These are phyloP conservation scores for Albula glossodonta DNA, from an alignment of 2,113 vertebrate species.

Conservation along the genomic window DNA sequence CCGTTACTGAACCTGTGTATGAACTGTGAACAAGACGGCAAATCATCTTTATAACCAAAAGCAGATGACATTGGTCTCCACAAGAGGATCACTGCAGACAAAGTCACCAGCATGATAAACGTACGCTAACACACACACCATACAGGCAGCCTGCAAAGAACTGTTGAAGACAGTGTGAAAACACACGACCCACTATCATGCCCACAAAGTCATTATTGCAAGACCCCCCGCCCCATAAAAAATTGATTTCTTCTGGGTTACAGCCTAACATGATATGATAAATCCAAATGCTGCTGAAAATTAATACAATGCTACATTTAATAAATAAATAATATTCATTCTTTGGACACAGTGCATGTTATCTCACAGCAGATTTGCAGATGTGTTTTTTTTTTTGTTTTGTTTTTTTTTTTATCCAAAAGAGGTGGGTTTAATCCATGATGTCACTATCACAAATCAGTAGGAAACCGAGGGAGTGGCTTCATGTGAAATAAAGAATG, in stretches of 20 bases:
- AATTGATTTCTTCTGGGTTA: background rate
- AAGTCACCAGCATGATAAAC: background rate
- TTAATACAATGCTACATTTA: constrained; percentile 31
- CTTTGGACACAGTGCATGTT: constrained; percentile 27
- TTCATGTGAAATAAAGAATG: background rate
- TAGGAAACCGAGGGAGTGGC: background rate
- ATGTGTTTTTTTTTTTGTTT: background rate
- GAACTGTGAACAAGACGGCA: constrained; percentile 7
- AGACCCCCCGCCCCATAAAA: background rate
- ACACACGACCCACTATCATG: background rate
- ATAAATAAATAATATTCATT: constrained; percentile 23
- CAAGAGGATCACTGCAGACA: background rate
- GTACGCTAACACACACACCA: background rate
- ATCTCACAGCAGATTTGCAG: constrained; percentile 20
- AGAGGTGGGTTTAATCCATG: background rate
- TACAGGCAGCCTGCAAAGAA: background rate
- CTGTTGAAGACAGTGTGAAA: background rate
- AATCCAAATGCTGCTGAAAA: constrained; percentile 24
- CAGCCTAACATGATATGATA: constrained; percentile 7
- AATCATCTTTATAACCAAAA: constrained; percentile 4
- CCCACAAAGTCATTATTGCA: background rate
- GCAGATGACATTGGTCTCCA: background rate
- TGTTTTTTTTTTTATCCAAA: background rate
- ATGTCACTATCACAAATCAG: background rate
- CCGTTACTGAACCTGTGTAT: background rate